Percentiles rank a stretch among this genome's conserved stretches.
Evolutionary conservation across 2,797 vertebrate species (phyloP).

Genomic region (Hydrolagus colliei): DNA sequence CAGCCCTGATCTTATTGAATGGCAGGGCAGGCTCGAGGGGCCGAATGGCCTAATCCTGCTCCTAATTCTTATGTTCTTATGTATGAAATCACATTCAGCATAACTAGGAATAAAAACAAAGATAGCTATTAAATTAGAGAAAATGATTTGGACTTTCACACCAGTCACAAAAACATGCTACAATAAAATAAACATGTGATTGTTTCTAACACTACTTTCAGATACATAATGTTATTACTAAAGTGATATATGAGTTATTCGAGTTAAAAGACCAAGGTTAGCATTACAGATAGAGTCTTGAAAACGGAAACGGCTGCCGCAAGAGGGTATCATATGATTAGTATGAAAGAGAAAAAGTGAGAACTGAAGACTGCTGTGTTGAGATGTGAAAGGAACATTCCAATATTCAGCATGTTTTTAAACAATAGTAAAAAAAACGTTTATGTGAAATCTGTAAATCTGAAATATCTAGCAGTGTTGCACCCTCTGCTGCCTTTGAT

Average conservation of each 20-base stretch:
- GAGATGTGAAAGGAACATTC: background rate
- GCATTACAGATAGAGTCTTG: background rate
- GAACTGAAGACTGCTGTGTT: background rate
- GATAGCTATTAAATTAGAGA: background rate
- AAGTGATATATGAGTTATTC: background rate
- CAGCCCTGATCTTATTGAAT: no score
- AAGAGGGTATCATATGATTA: constrained; percentile 21
- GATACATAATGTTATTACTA: background rate
- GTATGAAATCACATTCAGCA: background rate
- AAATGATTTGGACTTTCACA: background rate
- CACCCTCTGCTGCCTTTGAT: no score
- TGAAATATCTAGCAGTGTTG: no score
- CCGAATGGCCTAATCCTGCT: no score
- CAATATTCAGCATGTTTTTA: no score
- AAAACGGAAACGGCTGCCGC: background rate
- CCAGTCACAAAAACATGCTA: background rate
- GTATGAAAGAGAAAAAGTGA: background rate
- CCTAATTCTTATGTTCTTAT: no score
- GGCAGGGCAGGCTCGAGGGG: no score
- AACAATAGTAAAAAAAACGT: no score
- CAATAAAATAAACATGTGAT: background rate
- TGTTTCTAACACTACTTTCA: background rate
- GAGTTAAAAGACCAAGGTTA: no score
- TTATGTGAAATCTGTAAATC: no score
- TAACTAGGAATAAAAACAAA: background rate